phyloP scores from a whole-genome alignment of 1,140 invertebrate species.

The Brachionus asplanchnoidis region DNA sequence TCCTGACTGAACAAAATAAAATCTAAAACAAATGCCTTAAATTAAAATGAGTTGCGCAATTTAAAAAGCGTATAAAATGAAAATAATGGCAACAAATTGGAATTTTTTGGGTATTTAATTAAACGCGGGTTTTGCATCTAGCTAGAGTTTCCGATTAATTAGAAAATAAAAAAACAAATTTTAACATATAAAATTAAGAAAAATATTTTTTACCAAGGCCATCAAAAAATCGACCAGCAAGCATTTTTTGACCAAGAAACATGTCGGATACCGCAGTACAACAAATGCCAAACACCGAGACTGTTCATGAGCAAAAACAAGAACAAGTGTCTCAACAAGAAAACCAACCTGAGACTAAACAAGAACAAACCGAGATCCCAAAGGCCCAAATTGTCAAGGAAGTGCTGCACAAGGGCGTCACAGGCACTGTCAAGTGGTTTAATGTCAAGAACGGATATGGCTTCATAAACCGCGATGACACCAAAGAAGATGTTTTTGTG shows the following conservation, averaged over 20 bases:
- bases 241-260: slow-evolving; percentile 5
- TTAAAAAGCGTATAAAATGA: background rate
- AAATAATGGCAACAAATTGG: background rate
- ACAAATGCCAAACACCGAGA: background rate
- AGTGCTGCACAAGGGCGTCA: slow-evolving; percentile 56
- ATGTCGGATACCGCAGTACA: slow-evolving; percentile 6
- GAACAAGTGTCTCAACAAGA: background rate
- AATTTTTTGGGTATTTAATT: background rate
- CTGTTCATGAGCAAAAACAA: background rate
- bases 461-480: slow-evolving; percentile 96
- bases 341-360: background rate
- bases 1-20: background rate
- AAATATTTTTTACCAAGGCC: background rate
- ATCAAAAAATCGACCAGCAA: slow-evolving; percentile 11
- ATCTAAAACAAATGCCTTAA: background rate
- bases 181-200: background rate
- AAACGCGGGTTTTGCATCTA: background rate
- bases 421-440: slow-evolving; percentile 92
- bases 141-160: background rate
- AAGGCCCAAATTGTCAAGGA: slow-evolving; percentile 14
- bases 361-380: background rate
- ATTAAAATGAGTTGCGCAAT: background rate
- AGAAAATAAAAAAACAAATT: background rate
- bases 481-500: slow-evolving; percentile 98
- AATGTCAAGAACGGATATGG: slow-evolving; percentile 99